A percentile compares a stretch with the other conserved stretches of the same genome.
Evolutionary conservation across 2,113 vertebrate genomes (phyloP).

Genomic region (Formicarius rufipectus): DNA sequence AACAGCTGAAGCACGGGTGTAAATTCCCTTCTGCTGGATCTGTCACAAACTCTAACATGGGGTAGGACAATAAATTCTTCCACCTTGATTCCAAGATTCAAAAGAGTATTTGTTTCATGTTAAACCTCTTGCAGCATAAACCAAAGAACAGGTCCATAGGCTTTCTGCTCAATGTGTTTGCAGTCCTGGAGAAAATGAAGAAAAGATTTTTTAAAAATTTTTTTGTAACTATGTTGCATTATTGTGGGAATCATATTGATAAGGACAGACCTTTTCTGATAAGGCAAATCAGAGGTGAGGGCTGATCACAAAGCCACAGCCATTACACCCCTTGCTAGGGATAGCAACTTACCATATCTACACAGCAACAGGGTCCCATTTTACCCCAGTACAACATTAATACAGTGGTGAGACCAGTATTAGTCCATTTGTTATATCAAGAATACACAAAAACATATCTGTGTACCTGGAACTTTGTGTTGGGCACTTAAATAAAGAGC

Average conservation of each 20-base stretch:
- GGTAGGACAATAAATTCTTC: background rate
- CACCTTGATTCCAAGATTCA: background rate
- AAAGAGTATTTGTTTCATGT: background rate
- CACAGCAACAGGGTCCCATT: no score
- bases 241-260: background rate
- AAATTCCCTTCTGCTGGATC: slow-evolving; percentile 7
- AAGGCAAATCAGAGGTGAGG: background rate
- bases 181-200: background rate
- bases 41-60: background rate
- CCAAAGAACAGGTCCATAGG: background rate
- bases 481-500: background rate
- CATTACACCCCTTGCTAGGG: background rate
- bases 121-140: background rate
- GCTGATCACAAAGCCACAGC: background rate
- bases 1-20: slow-evolving; percentile 7
- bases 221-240: background rate
- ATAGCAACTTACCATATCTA: background rate
- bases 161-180: background rate
- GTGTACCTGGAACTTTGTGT: background rate
- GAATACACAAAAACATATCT: background rate
- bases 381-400: background rate
- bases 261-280: background rate
- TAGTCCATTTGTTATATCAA: background rate
- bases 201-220: no score
- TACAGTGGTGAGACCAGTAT: background rate